Evolutionary conservation across 35 echinoderm and acorn worm genomes (phyloP).

Genomic region (Eucidaris tribuloides): DNA sequence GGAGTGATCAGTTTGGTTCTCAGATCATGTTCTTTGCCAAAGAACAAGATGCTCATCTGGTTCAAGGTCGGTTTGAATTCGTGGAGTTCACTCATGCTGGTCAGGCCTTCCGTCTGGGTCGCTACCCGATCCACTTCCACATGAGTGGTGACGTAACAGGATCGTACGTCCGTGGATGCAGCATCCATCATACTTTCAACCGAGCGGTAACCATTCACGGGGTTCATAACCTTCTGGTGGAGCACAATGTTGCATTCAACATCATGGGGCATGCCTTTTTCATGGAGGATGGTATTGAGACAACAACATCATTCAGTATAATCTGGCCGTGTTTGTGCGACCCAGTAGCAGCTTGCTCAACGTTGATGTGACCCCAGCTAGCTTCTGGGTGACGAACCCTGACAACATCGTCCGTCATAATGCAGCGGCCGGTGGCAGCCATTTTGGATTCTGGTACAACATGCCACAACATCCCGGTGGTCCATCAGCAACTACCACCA

Average conservation of each 20-base stretch:
- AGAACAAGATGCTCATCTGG: constrained; percentile 38
- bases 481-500: constrained; percentile 47
- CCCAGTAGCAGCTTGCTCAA: constrained; percentile 67
- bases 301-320: constrained; percentile 83
- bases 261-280: constrained; percentile 83
- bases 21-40: constrained; percentile 77
- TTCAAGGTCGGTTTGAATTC: constrained; percentile 53
- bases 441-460: constrained; percentile 80
- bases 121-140: constrained; percentile 90
- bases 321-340: constrained; percentile 69
- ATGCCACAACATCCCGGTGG: constrained; percentile 51
- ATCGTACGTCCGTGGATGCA: constrained; percentile 72
- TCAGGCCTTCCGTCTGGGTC: constrained; percentile 79
- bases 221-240: constrained; percentile 60
- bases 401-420: constrained; percentile 74
- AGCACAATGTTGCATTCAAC: constrained; percentile 78
- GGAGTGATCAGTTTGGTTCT: constrained; percentile 67
- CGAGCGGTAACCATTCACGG: constrained; percentile 68
- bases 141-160: constrained; percentile 65
- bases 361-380: constrained; percentile 72
- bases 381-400: constrained; percentile 80
- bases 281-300: constrained; percentile 82
- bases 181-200: constrained; percentile 72
- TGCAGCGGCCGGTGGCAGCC: constrained; percentile 64
- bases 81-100: constrained; percentile 78